Percentiles rank a stretch among this genome's conserved stretches.
These are phyloP conservation scores for Gopherus flavomarginatus DNA, from an alignment of 2,113 vertebrate genomes.

Conservation along the genomic window DNA sequence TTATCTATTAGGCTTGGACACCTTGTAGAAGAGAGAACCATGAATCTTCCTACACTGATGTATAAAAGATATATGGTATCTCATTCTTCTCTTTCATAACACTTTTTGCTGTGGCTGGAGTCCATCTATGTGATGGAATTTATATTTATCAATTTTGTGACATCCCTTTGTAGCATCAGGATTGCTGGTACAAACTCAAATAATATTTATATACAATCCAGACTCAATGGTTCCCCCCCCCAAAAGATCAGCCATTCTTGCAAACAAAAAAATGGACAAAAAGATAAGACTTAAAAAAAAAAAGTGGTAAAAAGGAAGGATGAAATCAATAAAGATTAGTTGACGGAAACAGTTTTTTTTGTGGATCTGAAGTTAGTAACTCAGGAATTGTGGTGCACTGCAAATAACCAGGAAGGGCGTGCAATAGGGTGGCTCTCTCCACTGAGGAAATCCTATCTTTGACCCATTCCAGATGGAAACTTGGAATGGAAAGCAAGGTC, in stretches of 20 bases:
- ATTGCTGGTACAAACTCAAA: slow-evolving; percentile 42
- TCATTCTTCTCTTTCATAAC: slow-evolving; percentile 58
- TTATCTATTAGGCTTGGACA: slow-evolving; percentile 41
- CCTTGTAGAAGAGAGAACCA: slow-evolving; percentile 46
- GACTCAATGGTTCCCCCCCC: slow-evolving; percentile 31
- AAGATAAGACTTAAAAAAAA: background rate
- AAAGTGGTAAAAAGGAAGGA: background rate
- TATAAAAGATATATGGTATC: slow-evolving; percentile 39
- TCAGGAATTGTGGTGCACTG: background rate
- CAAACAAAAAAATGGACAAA: slow-evolving; percentile 16
- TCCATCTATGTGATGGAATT: slow-evolving; percentile 41
- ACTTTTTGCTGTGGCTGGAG: slow-evolving; percentile 22
- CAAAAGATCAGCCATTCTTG: slow-evolving; percentile 8
- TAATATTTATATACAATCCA: slow-evolving; percentile 23
- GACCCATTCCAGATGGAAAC: background rate
- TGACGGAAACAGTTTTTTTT: background rate
- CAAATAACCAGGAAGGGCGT: background rate
- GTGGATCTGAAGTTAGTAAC: background rate
- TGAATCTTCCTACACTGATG: background rate
- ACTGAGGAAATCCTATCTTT: background rate
- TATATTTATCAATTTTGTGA: slow-evolving; percentile 41
- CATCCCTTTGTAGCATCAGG: slow-evolving; percentile 34
- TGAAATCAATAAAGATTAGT: background rate
- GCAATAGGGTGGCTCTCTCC: background rate
- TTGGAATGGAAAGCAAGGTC: background rate